Percentiles rank a stretch among this genome's conserved stretches.
phyloP scores from a whole-genome alignment of 1,140 invertebrate genomes.

The Stegodyphus dumicola region DNA sequence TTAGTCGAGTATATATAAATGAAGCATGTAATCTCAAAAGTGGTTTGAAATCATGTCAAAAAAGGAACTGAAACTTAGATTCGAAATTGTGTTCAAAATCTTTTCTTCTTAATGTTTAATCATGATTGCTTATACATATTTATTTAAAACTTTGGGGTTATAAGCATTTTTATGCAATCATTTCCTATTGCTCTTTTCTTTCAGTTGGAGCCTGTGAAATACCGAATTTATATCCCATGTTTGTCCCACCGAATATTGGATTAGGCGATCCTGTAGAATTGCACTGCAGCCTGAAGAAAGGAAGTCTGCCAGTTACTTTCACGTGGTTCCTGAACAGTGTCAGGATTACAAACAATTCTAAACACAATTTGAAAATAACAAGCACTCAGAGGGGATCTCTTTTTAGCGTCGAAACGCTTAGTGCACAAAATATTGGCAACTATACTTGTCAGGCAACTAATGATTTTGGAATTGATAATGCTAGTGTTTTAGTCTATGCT shows the following conservation, averaged over 20 bases:
- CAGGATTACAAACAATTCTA: neutral
- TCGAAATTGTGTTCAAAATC: too few species aligned
- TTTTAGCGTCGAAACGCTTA: neutral
- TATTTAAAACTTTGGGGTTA: too few species aligned
- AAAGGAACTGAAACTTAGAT: too few species aligned
- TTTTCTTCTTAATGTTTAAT: too few species aligned
- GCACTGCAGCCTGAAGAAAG: conserved; percentile 41
- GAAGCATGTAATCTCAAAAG: too few species aligned
- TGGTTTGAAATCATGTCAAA: too few species aligned
- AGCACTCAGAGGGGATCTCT: conserved; percentile 8
- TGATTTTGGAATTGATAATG: conserved; percentile 9
- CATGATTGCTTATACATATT: too few species aligned
- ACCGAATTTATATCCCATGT: conserved; percentile 25
- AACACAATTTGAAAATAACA: neutral
- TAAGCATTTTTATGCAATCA: too few species aligned
- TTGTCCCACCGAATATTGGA: conserved; percentile 40
- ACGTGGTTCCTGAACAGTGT: conserved; percentile 30
- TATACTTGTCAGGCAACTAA: conserved; percentile 45
- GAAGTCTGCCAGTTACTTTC: conserved; percentile 39
- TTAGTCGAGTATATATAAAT: too few species aligned
- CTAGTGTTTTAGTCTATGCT: conserved; percentile 34
- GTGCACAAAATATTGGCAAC: conserved; percentile 29
- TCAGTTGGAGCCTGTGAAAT: conserved; percentile 9
- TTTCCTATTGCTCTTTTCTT: neutral
- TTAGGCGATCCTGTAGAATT: conserved; percentile 37